Evolutionary conservation across 2,797 vertebrate genomes (phyloP).

Genomic region (Mus caroli): DNA sequence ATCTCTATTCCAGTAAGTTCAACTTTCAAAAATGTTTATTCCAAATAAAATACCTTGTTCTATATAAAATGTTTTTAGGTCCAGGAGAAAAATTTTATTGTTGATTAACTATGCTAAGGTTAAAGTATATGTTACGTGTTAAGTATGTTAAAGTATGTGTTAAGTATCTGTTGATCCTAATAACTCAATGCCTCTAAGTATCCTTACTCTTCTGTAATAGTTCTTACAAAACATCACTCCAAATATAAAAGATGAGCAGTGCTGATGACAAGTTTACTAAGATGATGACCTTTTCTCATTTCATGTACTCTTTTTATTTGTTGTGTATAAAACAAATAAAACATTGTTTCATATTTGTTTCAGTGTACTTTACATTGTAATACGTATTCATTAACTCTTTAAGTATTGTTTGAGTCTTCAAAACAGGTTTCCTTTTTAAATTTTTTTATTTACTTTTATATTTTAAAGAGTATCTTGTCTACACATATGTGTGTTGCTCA

Average conservation of each 20-base stretch:
- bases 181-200: not conserved
- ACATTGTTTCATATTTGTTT: no score
- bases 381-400: constrained; percentile 29
- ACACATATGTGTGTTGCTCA: not conserved
- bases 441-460: not conserved
- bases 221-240: constrained; percentile 19
- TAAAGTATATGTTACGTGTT: not conserved
- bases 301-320: constrained; percentile 67
- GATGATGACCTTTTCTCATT: constrained; percentile 46
- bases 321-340: constrained; percentile 7
- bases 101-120: constrained; percentile 25
- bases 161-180: not conserved
- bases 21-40: constrained; percentile 60
- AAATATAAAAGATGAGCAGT: not conserved
- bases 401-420: constrained; percentile 48
- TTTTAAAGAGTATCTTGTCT: not conserved
- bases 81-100: constrained; percentile 46
- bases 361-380: not conserved
- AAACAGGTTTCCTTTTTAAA: not conserved
- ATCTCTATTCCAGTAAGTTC: constrained; percentile 96
- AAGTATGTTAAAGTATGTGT: no score
- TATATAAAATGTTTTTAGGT: constrained; percentile 51
- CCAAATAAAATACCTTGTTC: constrained; percentile 15
- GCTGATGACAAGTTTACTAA: fast-evolving
- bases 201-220: not conserved